Evolutionary conservation across 2,113 vertebrate species (phyloP).

Genomic region (Nettapus auritus): DNA sequence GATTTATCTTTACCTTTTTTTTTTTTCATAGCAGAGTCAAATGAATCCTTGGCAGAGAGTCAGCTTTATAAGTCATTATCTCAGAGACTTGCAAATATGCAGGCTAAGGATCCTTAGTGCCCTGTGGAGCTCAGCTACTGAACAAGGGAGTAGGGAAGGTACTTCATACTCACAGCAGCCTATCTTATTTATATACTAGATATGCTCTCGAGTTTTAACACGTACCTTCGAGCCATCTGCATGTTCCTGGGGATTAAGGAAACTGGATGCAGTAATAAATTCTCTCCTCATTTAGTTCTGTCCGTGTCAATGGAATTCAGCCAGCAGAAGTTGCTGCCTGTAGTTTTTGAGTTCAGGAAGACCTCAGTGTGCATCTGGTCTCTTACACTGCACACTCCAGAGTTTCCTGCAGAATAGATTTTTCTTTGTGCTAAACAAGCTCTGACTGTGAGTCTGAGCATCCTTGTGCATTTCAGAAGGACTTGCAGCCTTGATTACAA

Average conservation of each 20-base stretch:
- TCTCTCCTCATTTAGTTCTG: not conserved
- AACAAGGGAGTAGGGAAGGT: not conserved
- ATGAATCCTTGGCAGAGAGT: not conserved
- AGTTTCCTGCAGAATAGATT: not conserved
- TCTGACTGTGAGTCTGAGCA: not conserved
- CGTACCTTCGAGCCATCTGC: not conserved
- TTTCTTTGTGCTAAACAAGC: not conserved
- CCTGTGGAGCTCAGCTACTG: not conserved
- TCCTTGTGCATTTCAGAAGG: not conserved
- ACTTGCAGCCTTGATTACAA: not conserved
- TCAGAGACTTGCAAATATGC: not conserved
- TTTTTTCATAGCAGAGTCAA: not conserved
- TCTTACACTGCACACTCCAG: not conserved
- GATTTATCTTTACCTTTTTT: not conserved
- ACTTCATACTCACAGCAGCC: not conserved
- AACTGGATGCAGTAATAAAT: not conserved
- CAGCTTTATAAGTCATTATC: not conserved
- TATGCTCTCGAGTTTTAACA: not conserved
- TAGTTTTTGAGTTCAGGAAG: not conserved
- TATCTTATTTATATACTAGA: not conserved
- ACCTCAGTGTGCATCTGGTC: not conserved
- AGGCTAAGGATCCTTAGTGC: not conserved
- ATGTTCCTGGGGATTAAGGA: conserved; percentile 13
- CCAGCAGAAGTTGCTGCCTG: not conserved
- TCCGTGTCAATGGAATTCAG: not conserved